These are phyloP conservation scores for Aporrectodea caliginosa DNA, from an alignment of 1,140 invertebrate genomes.

Conservation along the genomic window DNA sequence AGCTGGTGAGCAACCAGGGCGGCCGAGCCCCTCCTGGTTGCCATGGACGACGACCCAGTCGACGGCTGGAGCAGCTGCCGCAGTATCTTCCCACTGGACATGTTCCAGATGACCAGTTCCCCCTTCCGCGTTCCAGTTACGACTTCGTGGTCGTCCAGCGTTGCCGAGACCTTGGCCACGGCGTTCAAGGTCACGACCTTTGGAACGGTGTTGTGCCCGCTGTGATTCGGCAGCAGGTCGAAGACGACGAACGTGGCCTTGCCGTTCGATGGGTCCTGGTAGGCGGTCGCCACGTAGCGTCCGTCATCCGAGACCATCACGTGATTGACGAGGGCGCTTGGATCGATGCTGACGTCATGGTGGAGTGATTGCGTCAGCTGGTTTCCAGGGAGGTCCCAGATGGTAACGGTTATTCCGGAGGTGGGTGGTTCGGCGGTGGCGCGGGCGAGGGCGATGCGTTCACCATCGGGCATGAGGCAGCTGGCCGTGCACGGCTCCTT, in stretches of 20 bases:
- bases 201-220: constrained; percentile 44
- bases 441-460: constrained; percentile 48
- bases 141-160: constrained; percentile 50
- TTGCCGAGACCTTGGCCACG: constrained; percentile 48
- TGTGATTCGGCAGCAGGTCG: constrained; percentile 45
- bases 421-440: constrained; percentile 50
- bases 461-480: constrained; percentile 47
- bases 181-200: constrained; percentile 49
- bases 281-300: constrained; percentile 49
- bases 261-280: constrained; percentile 51
- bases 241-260: constrained; percentile 53
- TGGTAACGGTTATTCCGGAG: constrained; percentile 46
- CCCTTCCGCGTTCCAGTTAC: constrained; percentile 51
- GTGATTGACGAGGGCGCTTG: constrained; percentile 49
- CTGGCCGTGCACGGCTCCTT: constrained; percentile 51
- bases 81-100: constrained; percentile 48
- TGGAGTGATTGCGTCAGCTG: constrained; percentile 48
- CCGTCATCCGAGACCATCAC: constrained; percentile 40
- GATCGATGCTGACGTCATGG: constrained; percentile 49
- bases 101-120: constrained; percentile 53
- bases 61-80: constrained; percentile 23
- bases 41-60: neutral
- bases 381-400: constrained; percentile 53
- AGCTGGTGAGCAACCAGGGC: constrained; percentile 40
- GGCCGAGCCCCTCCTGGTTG: neutral